These are phyloP conservation scores for Anhinga rufa DNA, from an alignment of 2,113 vertebrate species.

Conservation along the genomic window DNA sequence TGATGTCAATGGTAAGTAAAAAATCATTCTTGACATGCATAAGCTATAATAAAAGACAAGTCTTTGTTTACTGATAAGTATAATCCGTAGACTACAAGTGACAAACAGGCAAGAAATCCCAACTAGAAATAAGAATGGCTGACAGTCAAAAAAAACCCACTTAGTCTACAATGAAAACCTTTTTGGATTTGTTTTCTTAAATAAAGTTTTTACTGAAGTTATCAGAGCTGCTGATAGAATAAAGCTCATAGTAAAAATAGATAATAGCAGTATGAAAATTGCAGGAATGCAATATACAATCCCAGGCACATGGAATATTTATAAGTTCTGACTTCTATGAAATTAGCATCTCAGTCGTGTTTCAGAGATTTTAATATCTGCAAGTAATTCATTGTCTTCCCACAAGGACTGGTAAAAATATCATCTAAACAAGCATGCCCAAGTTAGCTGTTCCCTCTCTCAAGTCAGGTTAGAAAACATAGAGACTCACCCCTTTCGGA, in stretches of 20 bases:
- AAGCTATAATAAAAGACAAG: background rate
- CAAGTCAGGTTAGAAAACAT: background rate
- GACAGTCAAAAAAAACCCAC: background rate
- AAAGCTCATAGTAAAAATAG: constrained; percentile 45
- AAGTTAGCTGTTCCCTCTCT: background rate
- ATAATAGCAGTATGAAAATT: constrained; percentile 12
- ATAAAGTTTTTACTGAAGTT: background rate
- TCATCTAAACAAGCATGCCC: background rate
- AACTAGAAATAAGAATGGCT: background rate
- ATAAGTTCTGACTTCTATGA: constrained; percentile 31
- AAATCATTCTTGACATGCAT: background rate
- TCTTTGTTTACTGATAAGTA: constrained; percentile 25
- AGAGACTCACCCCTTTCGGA: background rate
- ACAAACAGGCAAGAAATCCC: constrained; percentile 14
- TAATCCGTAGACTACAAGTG: background rate
- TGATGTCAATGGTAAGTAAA: background rate
- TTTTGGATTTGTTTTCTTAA: background rate
- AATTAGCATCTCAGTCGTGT: background rate
- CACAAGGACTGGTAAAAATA: constrained; percentile 24
- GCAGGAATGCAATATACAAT: constrained; percentile 41
- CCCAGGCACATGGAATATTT: constrained; percentile 49
- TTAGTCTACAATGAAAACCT: background rate
- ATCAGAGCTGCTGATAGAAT: constrained; percentile 14
- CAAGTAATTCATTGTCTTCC: constrained; percentile 36
- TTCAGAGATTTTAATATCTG: constrained; percentile 58